A percentile compares a stretch with the other conserved stretches of the same genome.
phyloP scores from a whole-genome alignment of 2,888 invertebrate species.

The Rhogogaster chlorosoma region DNA sequence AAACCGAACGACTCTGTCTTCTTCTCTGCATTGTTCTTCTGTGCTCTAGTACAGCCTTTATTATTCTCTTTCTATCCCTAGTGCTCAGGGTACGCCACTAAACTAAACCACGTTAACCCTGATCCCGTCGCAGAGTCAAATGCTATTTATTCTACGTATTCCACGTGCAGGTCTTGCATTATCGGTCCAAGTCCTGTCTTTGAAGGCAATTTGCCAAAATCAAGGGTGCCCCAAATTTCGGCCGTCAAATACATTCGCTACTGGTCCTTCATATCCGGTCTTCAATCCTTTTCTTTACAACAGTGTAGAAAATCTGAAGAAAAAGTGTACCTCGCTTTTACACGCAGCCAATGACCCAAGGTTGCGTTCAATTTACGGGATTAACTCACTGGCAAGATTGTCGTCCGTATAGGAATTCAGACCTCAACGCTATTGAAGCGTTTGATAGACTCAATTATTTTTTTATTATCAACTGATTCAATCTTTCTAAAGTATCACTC shows the following conservation, averaged over 20 bases:
- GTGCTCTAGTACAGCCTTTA: slow-evolving; percentile 20
- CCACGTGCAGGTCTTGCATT: slow-evolving; percentile 12
- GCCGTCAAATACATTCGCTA: slow-evolving; percentile 33
- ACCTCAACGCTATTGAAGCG: not conserved
- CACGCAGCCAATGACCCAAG: slow-evolving; percentile 25
- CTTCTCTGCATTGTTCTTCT: slow-evolving; percentile 2
- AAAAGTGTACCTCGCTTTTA: not conserved
- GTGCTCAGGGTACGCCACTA: slow-evolving; percentile 29
- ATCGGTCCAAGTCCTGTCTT: slow-evolving; percentile 22
- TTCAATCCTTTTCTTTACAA: slow-evolving; percentile 2
- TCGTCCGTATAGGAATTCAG: slow-evolving; percentile 1
- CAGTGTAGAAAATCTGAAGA: not conserved
- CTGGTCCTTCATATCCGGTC: slow-evolving; percentile 8
- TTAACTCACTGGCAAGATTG: not conserved
- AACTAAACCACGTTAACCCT: slow-evolving; percentile 45
- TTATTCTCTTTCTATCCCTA: slow-evolving; percentile 21
- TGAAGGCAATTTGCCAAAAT: slow-evolving; percentile 23
- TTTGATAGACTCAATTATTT: slow-evolving; percentile 33
- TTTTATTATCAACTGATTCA: not conserved
- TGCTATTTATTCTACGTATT: slow-evolving; percentile 32
- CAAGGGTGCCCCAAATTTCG: slow-evolving; percentile 26
- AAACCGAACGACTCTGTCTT: slow-evolving; percentile 38
- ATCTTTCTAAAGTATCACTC: not conserved
- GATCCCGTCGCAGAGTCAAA: slow-evolving; percentile 30
- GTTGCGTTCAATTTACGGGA: slow-evolving; percentile 26